Evolutionary conservation across 1,140 invertebrate genomes (phyloP).

Genomic region (Dreissena rostriformis): DNA sequence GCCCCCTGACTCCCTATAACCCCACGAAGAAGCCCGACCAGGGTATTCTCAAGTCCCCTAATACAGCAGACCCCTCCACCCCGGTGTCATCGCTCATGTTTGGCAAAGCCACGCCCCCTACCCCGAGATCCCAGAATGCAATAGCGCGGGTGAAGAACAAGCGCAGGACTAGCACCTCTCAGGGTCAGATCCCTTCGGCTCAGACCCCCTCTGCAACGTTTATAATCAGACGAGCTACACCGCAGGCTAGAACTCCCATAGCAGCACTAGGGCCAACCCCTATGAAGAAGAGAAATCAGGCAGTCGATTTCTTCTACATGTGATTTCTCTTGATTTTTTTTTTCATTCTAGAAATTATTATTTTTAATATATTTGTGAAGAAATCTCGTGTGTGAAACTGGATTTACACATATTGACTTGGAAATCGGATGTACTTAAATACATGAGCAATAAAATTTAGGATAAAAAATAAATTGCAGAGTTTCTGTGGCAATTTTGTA

Average conservation of each 20-base stretch:
- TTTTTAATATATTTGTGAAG: too few relatives aligned
- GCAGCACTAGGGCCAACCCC: neutral
- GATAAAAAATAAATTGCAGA: too few relatives aligned
- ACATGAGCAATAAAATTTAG: too few relatives aligned
- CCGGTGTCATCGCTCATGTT: too few relatives aligned
- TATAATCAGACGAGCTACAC: neutral
- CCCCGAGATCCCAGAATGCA: neutral
- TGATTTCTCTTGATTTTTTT: too few relatives aligned
- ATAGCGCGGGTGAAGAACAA: neutral
- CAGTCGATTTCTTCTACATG: constrained; percentile 28
- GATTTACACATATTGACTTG: too few relatives aligned
- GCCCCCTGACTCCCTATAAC: constrained; percentile 40
- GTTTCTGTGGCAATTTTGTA: too few relatives aligned
- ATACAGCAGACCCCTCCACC: neutral
- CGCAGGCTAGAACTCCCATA: neutral
- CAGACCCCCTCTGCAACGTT: too few relatives aligned
- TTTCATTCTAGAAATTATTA: too few relatives aligned
- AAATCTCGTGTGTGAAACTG: too few relatives aligned
- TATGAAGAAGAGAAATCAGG: constrained; percentile 1
- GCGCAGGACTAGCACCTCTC: neutral
- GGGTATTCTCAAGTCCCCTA: constrained; percentile 44
- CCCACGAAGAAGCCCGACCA: constrained; percentile 41
- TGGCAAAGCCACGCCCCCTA: neutral
- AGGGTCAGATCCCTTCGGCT: neutral
- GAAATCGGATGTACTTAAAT: too few relatives aligned